phyloP scores from a whole-genome alignment of 2,888 invertebrate genomes.

The Dicycla oo region DNA sequence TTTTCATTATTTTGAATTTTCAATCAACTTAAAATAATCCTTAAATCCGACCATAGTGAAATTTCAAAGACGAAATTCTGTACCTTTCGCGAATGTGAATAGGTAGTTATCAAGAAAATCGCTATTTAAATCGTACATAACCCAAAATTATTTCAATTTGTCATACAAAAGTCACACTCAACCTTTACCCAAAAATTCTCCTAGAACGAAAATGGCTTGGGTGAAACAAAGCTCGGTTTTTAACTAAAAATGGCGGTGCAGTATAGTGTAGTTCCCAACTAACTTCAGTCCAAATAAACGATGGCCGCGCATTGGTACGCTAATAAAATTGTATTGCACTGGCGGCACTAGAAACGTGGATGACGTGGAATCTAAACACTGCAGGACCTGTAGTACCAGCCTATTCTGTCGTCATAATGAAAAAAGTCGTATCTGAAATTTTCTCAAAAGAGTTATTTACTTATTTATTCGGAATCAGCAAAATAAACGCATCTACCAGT shows the following conservation, averaged over 20 bases:
- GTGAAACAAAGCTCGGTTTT: slow-evolving; percentile 31
- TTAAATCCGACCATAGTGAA: neutral
- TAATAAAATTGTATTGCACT: slow-evolving; percentile 40
- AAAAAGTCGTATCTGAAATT: no score
- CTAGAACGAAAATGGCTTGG: slow-evolving; percentile 14
- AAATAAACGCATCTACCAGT: no score
- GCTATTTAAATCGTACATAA: neutral
- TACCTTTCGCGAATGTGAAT: neutral
- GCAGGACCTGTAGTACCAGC: no score
- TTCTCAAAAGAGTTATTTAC: no score
- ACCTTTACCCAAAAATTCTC: slow-evolving; percentile 15
- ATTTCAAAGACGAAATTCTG: neutral
- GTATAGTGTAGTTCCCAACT: slow-evolving; percentile 43
- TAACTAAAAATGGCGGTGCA: slow-evolving; percentile 34
- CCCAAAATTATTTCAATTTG: neutral
- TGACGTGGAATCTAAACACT: neutral
- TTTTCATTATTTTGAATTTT: neutral
- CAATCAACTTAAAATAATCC: neutral
- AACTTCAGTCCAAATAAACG: slow-evolving; percentile 50
- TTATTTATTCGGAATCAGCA: no score
- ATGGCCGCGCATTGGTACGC: slow-evolving; percentile 5
- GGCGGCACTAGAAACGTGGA: slow-evolving; percentile 23
- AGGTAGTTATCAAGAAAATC: no score
- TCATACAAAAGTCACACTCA: neutral
- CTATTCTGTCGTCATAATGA: no score